Percentiles rank a stretch among this genome's conserved stretches.
Evolutionary conservation across 2,113 vertebrate genomes (phyloP).

Genomic region (Clinocottus analis): DNA sequence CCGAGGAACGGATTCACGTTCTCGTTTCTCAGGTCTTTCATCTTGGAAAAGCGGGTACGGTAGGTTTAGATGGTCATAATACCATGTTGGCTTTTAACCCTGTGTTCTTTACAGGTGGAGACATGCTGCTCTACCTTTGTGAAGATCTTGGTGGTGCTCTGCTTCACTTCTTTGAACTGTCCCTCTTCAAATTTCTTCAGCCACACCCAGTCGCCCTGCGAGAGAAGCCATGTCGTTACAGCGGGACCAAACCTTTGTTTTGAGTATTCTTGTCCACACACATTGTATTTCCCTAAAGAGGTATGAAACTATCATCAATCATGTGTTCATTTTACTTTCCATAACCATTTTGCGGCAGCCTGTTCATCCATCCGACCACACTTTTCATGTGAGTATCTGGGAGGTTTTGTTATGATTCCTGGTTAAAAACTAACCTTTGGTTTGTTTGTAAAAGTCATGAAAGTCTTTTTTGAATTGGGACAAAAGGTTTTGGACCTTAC

Average conservation of each 20-base stretch:
- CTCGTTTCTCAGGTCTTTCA: conserved; percentile 92
- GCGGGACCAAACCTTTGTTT: background rate
- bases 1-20: conserved; percentile 93
- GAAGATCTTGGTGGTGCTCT: conserved; percentile 86
- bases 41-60: conserved; percentile 75
- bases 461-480: background rate
- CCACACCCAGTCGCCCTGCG: conserved; percentile 93
- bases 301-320: background rate
- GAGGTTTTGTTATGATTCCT: background rate
- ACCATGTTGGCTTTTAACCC: background rate
- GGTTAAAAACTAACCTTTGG: background rate
- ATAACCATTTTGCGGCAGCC: background rate
- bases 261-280: background rate
- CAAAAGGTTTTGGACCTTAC: background rate
- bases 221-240: conserved; percentile 14
- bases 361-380: background rate
- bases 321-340: background rate
- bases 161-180: conserved; percentile 81
- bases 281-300: background rate
- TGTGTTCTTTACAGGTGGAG: background rate
- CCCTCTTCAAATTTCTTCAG: conserved; percentile 88
- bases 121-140: conserved; percentile 84
- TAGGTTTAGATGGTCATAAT: background rate
- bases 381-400: background rate
- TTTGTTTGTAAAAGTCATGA: background rate